Conservation (phyloP, 2,797 vertebrate species). For the Triplophysa bombifrons region DNA sequence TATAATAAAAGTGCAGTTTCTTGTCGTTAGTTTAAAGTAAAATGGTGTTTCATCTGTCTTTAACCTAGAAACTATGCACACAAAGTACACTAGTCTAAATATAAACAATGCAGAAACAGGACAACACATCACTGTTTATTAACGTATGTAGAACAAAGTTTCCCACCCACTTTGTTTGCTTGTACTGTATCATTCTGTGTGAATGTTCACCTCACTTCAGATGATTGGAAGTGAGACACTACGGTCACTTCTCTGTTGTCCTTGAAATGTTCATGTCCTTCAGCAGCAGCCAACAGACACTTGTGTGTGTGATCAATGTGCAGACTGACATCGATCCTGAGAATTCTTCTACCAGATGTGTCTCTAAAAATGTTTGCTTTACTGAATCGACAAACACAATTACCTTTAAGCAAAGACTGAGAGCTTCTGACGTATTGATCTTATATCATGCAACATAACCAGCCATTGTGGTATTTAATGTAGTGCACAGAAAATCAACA, state of each 20-base stretch:
- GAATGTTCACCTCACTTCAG: constrained; percentile 20
- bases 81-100: not conserved
- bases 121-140: not conserved
- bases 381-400: not conserved
- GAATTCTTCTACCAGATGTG: not conserved
- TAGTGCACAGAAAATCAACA: not conserved
- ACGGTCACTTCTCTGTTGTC: constrained; percentile 9
- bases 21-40: not conserved
- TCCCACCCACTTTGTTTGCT: not conserved
- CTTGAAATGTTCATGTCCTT: constrained; percentile 17
- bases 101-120: not conserved
- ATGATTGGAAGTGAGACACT: constrained; percentile 39
- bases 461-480: not conserved
- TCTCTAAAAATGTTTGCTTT: not conserved
- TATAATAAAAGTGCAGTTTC: not conserved
- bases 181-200: not conserved
- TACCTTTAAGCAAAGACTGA: not conserved
- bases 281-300: constrained; percentile 1
- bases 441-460: not conserved
- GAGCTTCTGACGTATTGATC: not conserved
- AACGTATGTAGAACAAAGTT: not conserved
- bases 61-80: not conserved
- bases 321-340: constrained; percentile 10
- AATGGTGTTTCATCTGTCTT: not conserved
- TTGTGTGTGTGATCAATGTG: not conserved